phyloP scores from a whole-genome alignment of 1,140 invertebrate genomes.

The Aradophagus sp. region DNA sequence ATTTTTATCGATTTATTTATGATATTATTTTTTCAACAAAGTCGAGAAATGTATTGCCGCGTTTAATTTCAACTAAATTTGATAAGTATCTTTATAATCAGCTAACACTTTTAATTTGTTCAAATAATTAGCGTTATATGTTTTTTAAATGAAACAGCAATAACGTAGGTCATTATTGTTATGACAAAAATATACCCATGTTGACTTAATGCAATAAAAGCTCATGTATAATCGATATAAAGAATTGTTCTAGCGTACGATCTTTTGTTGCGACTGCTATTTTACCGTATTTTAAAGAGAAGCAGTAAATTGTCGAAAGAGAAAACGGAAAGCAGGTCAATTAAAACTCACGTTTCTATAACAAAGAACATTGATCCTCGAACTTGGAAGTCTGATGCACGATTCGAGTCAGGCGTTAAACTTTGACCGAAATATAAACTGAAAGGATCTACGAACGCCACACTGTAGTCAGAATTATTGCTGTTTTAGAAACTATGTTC shows the following conservation, averaged over 20 bases:
- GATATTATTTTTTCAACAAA: too few species aligned
- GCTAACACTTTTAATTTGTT: too few species aligned
- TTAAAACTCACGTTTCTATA: conserved; percentile 60
- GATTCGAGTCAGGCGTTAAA: conserved; percentile 51
- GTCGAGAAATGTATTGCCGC: too few species aligned
- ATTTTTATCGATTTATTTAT: too few species aligned
- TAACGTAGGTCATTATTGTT: too few species aligned
- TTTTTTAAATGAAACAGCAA: too few species aligned
- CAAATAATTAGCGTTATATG: too few species aligned
- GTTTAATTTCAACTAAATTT: too few species aligned
- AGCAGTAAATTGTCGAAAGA: conserved; percentile 44
- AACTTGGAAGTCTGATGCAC: conserved; percentile 46
- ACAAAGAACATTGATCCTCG: conserved; percentile 51
- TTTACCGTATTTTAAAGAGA: conserved; percentile 31
- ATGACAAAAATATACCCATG: not conserved
- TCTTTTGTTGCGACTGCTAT: conserved; percentile 30
- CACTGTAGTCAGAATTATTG: conserved; percentile 37
- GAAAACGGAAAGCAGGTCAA: conserved; percentile 59
- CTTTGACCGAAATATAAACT: conserved; percentile 51
- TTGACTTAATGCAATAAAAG: not conserved
- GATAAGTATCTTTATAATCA: too few species aligned
- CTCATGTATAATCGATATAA: conserved; percentile 11
- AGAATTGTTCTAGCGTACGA: conserved; percentile 19
- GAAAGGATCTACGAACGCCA: conserved; percentile 25
- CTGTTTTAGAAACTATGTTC: conserved; percentile 47